A percentile compares a stretch with the other conserved stretches of the same genome.
phyloP scores from a whole-genome alignment of 2,113 vertebrate species.

The human region GRCh38 chr7:134378001-134378500 shows the following conservation, averaged over 20 bases:
- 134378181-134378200: no score
- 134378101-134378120: no score
- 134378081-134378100: no score
- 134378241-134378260: neutral
- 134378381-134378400: neutral
- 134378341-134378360: neutral
- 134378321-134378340: neutral
- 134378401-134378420: neutral
- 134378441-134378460: neutral
- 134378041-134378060: no score
- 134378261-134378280: neutral
- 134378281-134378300: neutral
- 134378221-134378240: no score
- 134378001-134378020: no score
- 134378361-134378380: neutral
- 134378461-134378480: neutral
- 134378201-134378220: no score
- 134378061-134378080: no score
- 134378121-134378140: no score
- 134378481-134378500: neutral
- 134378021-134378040: no score
- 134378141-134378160: no score
- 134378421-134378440: neutral
- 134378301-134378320: neutral
- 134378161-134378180: no score